Conservation (phyloP, 2,797 vertebrate genomes). For the Rhynchotus rufescens region DNA sequence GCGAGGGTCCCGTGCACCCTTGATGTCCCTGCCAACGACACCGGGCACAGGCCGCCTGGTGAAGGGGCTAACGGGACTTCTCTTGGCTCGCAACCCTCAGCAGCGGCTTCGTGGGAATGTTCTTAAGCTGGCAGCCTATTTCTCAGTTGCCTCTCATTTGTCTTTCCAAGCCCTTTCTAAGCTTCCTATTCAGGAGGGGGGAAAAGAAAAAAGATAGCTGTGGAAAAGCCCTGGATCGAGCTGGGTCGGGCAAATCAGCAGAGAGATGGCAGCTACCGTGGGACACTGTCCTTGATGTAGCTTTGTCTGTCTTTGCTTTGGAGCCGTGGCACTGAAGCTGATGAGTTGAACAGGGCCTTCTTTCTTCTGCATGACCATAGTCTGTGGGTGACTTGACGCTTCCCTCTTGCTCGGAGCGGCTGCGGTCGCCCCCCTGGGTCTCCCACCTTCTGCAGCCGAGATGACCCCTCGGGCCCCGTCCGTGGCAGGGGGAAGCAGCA, state of each 20-base stretch:
- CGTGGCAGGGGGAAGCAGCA: no score
- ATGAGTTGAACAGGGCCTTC: not conserved
- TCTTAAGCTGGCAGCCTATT: not conserved
- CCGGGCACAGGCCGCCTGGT: not conserved
- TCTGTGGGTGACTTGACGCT: not conserved
- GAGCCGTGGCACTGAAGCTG: rapidly evolving
- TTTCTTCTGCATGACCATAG: not conserved
- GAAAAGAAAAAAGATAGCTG: no score
- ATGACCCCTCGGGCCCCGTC: no score
- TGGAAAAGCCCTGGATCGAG: not conserved
- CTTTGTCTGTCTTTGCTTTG: not conserved
- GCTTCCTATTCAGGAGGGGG: not conserved
- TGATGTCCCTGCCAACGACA: not conserved
- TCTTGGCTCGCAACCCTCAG: not conserved
- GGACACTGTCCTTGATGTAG: not conserved
- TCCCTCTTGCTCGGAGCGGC: no score
- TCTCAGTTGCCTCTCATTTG: not conserved
- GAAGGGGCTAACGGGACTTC: rapidly evolving
- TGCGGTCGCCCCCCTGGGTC: no score
- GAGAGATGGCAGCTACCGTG: not conserved
- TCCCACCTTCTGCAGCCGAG: no score
- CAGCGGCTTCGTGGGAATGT: not conserved
- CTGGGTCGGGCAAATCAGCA: rapidly evolving
- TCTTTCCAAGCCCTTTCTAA: not conserved
- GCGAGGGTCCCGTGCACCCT: not conserved